Base-by-base conservation (phyloP, 2,797 vertebrate genomes). In the Gallinago stenura region DNA sequence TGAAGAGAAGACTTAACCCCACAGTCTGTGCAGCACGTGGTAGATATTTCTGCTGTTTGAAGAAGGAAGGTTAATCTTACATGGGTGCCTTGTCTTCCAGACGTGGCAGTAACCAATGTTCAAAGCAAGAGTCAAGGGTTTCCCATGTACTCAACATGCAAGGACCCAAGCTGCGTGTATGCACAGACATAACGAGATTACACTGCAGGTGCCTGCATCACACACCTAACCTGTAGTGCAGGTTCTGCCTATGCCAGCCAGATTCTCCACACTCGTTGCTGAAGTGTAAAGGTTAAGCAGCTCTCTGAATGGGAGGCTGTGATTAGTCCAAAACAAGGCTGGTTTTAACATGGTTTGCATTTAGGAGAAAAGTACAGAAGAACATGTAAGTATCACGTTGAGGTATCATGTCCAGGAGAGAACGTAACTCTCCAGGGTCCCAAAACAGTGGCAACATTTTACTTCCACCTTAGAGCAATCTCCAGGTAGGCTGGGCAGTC, bases 351-450 rank as follows among this genome's bases (percentile, higher is more conserved):
- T 11, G 20, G 8, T 15, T 61, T 48, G 7, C 8, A 31, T 37
- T 76, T 41, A 60, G 43, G 33, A 68, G 24, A 56, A 83, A 86
- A 71, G 46, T 17, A 43, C 6, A 51, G 30, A 82, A 48, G 15
- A 65, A 48, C 1, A 41, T 31, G 33, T 9, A 79, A 79, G 4
- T 37, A 15, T 33, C 28, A 6, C 3, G 3, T 15, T 69, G 31
- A 72, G 17, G 8, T 24, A 48, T 56, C 21, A 3, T 10, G 10
- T 79, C 11, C 58, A 60, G 53, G 39, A 71, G 18, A 65, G 16
- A 48, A 30, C 0, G 1, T 5, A n/a, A 48, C 7, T 48, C 33
- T 25, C 15, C 33, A 28, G 21, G 15, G 26, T 41, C 60, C 51
- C 31, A 72, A 58, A 78, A 18, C 14, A 77, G 41, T 8, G 15